Evolutionary conservation across 2,113 vertebrate genomes (phyloP).

Genomic region (Actinemys pallida): DNA sequence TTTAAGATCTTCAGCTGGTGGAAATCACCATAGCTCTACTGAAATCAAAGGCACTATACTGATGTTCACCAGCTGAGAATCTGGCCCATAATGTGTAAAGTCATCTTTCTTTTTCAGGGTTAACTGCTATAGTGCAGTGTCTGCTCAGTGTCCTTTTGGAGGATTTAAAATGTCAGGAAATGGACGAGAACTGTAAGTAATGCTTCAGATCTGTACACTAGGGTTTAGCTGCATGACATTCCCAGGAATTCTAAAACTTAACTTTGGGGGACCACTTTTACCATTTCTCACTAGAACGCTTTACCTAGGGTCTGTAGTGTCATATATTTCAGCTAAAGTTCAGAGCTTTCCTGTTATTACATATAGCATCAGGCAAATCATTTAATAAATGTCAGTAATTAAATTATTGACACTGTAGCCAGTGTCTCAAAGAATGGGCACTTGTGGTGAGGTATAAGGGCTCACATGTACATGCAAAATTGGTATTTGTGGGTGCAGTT

Average conservation of each 20-base stretch:
- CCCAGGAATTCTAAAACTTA: not conserved
- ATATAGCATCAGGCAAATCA: not conserved
- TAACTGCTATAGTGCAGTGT: slow-evolving; percentile 87
- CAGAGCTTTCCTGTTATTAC: not conserved
- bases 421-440: not conserved
- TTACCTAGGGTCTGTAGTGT: not conserved
- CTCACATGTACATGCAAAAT: not conserved
- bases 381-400: not conserved
- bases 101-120: slow-evolving; percentile 79
- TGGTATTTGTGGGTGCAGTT: not conserved
- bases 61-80: not conserved
- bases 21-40: not conserved
- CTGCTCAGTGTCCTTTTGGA: slow-evolving; percentile 87
- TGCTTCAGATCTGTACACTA: not conserved
- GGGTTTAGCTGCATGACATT: not conserved
- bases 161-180: slow-evolving; percentile 96
- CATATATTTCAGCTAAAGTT: not conserved
- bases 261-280: not conserved
- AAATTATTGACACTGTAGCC: not conserved
- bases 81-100: not conserved
- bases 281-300: not conserved
- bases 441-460: not conserved
- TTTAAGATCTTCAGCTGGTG: not conserved
- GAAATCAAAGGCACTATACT: accelerated
- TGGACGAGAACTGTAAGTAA: slow-evolving; percentile 90